Evolutionary conservation across 2,113 vertebrate genomes (phyloP).

Genomic region (Nycticryphes semicollaris): DNA sequence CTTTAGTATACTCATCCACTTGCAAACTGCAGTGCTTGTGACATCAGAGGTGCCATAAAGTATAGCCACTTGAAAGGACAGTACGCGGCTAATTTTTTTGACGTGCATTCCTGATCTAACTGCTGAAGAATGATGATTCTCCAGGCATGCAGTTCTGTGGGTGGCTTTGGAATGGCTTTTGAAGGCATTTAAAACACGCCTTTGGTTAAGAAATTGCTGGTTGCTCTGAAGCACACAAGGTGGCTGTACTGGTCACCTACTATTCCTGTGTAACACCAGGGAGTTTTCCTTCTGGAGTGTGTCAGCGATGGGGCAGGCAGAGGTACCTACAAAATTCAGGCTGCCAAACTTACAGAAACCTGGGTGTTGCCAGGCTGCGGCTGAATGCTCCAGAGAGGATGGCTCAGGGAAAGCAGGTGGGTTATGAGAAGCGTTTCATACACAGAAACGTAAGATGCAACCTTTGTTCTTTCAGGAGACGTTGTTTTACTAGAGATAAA

Average conservation of each 20-base stretch:
- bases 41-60: background rate
- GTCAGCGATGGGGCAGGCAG: background rate
- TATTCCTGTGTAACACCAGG: background rate
- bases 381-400: background rate
- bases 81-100: background rate
- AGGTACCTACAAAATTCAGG: background rate
- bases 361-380: background rate
- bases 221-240: background rate
- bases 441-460: background rate
- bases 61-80: background rate
- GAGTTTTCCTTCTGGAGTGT: background rate
- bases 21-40: background rate
- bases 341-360: background rate
- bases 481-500: constrained; percentile 28
- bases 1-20: background rate
- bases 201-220: background rate
- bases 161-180: constrained; percentile 7
- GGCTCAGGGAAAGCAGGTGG: background rate
- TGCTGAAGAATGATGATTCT: background rate
- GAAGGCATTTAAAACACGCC: background rate
- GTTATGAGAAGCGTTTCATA: background rate
- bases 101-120: background rate
- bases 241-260: background rate
- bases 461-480: constrained; percentile 8
- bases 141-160: background rate